Base-by-base conservation (phyloP, 2,113 vertebrate species). In the Forbesichthys papilliferus region DNA sequence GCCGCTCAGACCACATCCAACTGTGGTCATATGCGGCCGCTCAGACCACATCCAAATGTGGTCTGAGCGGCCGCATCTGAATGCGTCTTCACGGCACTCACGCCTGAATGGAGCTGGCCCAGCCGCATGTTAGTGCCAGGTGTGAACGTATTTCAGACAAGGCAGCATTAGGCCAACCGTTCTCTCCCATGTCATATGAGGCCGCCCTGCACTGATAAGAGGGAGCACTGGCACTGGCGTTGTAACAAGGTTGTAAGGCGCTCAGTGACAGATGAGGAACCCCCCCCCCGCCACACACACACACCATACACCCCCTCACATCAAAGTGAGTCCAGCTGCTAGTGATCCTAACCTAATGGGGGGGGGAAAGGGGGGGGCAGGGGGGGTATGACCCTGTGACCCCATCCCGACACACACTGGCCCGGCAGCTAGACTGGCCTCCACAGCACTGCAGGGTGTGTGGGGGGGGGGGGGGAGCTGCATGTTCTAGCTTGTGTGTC, bases 271-370 rank as follows among this genome's bases (percentile, higher is more conserved):
- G n/a, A 55, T 66, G 57, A 73, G 64, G 20, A 4, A 11, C 33
- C 57, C 11, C 18, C n/a, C 27, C 18, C 10, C 20, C n/a, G 4
- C 11, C 53, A 55, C 12, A 55, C n/a, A 54, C 56, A 20, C 56
- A 5, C 62, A 57, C 64, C 61, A 3, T 51, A 20, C 73, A 11
- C 69, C 61, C 34, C 48, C 64, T 52, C 27, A 85, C 78, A 89
- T 92, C 90, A 91, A 94, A 92, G 87, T 69, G 53, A 72, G 87
- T 78, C 76, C 90, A 91, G 89, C 90, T 92, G 90, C 69, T 88
- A 85, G 87, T 89, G 89, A 89, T 86, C 76, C 67, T 90, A 91
- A 91, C 86, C 74, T 85, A 86, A 81, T 80, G 78, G 79, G 68
- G 34, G 53, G 80, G 16, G 16, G 0, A 16, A 64, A 64, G 78